Conservation (phyloP, 1,140 invertebrate genomes). For the Battus philenor region DNA sequence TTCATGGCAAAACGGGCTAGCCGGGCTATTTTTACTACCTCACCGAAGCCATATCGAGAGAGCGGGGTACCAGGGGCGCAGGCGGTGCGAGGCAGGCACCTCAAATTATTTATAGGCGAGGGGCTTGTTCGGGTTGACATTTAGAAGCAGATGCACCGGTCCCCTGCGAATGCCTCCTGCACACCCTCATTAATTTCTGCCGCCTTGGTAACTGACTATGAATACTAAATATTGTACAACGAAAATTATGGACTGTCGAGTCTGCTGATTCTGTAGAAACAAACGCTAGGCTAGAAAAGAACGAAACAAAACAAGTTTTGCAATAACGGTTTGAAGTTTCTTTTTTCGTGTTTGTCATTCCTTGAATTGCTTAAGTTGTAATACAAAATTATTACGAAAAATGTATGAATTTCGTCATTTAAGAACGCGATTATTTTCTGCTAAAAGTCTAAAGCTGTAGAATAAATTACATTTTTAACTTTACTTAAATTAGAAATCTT, state of each 20-base stretch:
- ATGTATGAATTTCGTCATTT: too few species aligned
- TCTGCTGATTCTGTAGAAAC: background rate
- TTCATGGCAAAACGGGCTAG: slow-evolving; percentile 35
- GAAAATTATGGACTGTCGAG: slow-evolving; percentile 31
- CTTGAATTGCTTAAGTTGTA: too few species aligned
- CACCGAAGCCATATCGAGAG: slow-evolving; percentile 56
- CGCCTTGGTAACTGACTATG: slow-evolving; percentile 50
- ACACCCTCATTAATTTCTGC: slow-evolving; percentile 64
- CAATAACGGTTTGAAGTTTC: slow-evolving; percentile 8
- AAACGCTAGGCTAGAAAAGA: too few species aligned
- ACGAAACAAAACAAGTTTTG: background rate
- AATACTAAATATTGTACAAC: slow-evolving; percentile 34
- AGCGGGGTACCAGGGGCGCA: slow-evolving; percentile 40
- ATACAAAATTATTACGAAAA: too few species aligned
- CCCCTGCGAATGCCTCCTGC: slow-evolving; percentile 37
- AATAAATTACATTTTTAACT: too few species aligned
- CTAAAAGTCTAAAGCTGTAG: too few species aligned
- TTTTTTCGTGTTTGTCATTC: slow-evolving; percentile 12
- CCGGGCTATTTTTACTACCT: slow-evolving; percentile 58
- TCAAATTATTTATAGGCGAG: slow-evolving; percentile 69
- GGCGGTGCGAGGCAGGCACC: slow-evolving; percentile 30
- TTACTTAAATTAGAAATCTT: too few species aligned
- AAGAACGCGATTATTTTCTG: too few species aligned
- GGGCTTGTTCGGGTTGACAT: slow-evolving; percentile 62
- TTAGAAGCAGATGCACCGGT: slow-evolving; percentile 67